Base-by-base conservation (phyloP, 2,113 vertebrate genomes). In the Platysteira castanea region DNA sequence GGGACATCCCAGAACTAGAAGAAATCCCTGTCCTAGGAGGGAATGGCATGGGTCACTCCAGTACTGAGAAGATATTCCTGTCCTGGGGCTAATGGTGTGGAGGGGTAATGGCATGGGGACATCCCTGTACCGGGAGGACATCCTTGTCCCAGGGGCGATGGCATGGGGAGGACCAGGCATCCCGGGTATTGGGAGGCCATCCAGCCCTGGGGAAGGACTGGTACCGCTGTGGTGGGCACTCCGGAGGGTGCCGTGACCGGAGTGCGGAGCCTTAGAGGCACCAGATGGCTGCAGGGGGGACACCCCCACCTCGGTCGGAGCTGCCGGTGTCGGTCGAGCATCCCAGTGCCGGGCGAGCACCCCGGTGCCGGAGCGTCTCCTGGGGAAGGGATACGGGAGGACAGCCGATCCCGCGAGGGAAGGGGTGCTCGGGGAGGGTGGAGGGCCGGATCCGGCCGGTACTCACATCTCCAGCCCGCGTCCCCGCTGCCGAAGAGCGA, bases 381-480 rank as follows among this genome's bases (percentile, higher is more conserved):
- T 13, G 15, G n/a, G 22, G 26, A 11, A 53, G 31, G n/a, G 35
- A 21, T 24, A 47, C 4, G 39, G 24, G 39, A 35, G 37, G 16
- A 53, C 17, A 28, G 37, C 37, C 33, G 61, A 35, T 47, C 13
- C 44, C 37, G 46, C 41, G 31, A 37, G 24, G 6, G 21, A 53
- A 71, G 22, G 59, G 37, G 20, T 52, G 42, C 50, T n/a, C 42
- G 21, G 31, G 13, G 28, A 28, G 23, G 24, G 13, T 22, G 39
- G 42, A 9, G 46, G 73, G 59, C 59, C n/a, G n/a, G 50, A 11
- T n/a, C 20, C 26, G 33, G 26, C 31, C 20, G 22, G 71, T 84
- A 87, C 84, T 95, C 52, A 95, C 93, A 87, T 85, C 81, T 93
- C 84, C 78, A 89, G 74, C 90, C 46, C 56, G 47, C 53, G 60